Conservation (phyloP, 2,797 vertebrate species). For the Siniperca undulata region DNA sequence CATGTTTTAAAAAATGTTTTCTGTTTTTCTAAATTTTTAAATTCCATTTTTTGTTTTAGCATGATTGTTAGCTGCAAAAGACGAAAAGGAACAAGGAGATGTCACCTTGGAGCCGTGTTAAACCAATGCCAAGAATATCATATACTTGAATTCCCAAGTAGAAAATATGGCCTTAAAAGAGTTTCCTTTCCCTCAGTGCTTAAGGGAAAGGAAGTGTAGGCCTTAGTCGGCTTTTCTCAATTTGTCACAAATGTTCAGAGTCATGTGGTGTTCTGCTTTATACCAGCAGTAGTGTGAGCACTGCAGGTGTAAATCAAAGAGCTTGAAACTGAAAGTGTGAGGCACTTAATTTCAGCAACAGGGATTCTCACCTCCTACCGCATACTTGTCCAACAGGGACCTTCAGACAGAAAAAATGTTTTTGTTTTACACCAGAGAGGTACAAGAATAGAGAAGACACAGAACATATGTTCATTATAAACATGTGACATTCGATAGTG, state of each 20-base stretch:
- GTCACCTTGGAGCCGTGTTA: neutral
- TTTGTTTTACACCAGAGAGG: conserved; percentile 14
- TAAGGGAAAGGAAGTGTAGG: neutral
- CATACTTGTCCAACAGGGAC: conserved; percentile 7
- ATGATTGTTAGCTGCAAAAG: neutral
- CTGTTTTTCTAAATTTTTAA: neutral
- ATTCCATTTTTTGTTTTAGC: no score
- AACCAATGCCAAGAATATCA: neutral
- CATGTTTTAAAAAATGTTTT: no score
- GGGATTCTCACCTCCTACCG: conserved; percentile 36
- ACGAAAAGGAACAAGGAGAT: neutral
- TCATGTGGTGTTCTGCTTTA: neutral
- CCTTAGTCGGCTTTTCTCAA: neutral
- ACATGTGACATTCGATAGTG: conserved; percentile 14
- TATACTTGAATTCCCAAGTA: neutral
- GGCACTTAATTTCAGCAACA: conserved; percentile 25
- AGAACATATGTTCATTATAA: conserved; percentile 45
- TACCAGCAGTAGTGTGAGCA: neutral
- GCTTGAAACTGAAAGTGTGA: conserved; percentile 21
- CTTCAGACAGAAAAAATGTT: conserved; percentile 16
- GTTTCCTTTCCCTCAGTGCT: neutral
- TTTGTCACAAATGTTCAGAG: neutral
- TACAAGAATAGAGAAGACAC: conserved; percentile 32
- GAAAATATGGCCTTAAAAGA: neutral
- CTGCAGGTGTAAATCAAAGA: conserved; percentile 8